phyloP scores from a whole-genome alignment of 2,113 vertebrate genomes.

The Cricetomys ansorgei region DNA sequence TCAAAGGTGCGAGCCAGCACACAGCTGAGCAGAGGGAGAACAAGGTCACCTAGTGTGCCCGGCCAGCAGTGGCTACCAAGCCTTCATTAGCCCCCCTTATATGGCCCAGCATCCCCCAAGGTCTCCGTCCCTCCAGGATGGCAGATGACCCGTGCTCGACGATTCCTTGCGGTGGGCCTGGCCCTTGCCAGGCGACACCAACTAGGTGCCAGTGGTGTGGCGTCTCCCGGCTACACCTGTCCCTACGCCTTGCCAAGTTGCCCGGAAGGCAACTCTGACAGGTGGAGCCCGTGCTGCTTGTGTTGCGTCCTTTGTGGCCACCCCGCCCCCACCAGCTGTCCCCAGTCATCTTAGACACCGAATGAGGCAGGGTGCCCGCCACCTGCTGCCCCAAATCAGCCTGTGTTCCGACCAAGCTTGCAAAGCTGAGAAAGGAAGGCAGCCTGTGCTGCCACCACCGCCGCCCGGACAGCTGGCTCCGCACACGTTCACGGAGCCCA shows the following conservation, averaged over 20 bases:
- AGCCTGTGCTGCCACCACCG: too few relatives aligned
- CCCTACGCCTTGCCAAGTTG: not conserved
- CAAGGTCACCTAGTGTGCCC: not conserved
- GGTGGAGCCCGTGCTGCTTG: not conserved
- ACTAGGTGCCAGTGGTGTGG: not conserved
- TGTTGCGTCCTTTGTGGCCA: not conserved
- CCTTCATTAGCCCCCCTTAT: not conserved
- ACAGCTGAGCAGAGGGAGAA: not conserved
- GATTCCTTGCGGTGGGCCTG: too few relatives aligned
- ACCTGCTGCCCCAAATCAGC: not conserved
- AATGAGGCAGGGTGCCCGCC: not conserved
- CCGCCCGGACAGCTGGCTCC: not conserved
- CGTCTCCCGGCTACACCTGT: not conserved
- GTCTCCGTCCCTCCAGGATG: not conserved
- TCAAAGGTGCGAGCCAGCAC: not conserved
- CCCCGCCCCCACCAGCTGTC: not conserved
- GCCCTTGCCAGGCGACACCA: not conserved
- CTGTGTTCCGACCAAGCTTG: not conserved
- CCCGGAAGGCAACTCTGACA: not conserved
- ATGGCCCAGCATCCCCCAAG: not conserved
- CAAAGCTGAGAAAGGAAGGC: not conserved
- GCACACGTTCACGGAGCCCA: not conserved
- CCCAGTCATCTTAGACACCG: not conserved
- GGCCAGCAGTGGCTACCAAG: not conserved
- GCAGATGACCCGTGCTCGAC: not conserved